A percentile compares a stretch with the other conserved stretches of the same genome.
phyloP scores from a whole-genome alignment of 2,888 invertebrate species.

The Pandemis corylana region DNA sequence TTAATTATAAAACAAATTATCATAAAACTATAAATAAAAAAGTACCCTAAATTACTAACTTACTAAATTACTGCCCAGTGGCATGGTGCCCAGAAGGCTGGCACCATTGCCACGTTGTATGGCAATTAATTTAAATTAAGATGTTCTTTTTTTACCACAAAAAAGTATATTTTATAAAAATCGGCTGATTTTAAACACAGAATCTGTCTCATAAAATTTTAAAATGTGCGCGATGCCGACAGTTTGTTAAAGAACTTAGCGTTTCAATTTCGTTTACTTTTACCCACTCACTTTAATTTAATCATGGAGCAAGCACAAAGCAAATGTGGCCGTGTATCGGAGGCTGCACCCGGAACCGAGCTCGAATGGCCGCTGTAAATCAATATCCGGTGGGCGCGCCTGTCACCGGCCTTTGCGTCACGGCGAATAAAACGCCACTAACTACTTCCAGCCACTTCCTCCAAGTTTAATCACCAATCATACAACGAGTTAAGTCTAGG shows the following conservation, averaged over 20 bases:
- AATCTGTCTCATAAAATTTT: too few species aligned
- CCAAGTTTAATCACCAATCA: not conserved
- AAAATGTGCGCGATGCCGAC: not conserved
- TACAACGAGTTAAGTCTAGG: not conserved
- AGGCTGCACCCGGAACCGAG: conserved; percentile 65
- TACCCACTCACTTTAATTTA: conserved; percentile 51
- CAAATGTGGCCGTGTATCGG: conserved; percentile 60
- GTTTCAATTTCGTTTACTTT: not conserved
- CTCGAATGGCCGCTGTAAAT: conserved; percentile 74
- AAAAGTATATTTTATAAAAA: too few species aligned
- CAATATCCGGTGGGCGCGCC: conserved; percentile 78
- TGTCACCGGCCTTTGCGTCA: conserved; percentile 55
- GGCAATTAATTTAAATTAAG: too few species aligned
- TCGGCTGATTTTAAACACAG: too few species aligned
- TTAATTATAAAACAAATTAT: too few species aligned
- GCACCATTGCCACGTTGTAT: too few species aligned
- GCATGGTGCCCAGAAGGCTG: too few species aligned
- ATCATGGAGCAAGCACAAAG: conserved; percentile 70
- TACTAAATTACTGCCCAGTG: too few species aligned
- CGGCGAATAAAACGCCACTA: conserved; percentile 52
- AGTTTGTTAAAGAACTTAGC: not conserved
- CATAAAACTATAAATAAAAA: too few species aligned
- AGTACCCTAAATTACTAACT: too few species aligned
- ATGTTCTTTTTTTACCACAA: too few species aligned
- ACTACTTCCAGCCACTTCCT: conserved; percentile 31